Evolutionary conservation across 2,797 vertebrate species (phyloP), one percentile per base, ranked within the genome.

Genomic region (Scolopax bukidnonensis): DNA sequence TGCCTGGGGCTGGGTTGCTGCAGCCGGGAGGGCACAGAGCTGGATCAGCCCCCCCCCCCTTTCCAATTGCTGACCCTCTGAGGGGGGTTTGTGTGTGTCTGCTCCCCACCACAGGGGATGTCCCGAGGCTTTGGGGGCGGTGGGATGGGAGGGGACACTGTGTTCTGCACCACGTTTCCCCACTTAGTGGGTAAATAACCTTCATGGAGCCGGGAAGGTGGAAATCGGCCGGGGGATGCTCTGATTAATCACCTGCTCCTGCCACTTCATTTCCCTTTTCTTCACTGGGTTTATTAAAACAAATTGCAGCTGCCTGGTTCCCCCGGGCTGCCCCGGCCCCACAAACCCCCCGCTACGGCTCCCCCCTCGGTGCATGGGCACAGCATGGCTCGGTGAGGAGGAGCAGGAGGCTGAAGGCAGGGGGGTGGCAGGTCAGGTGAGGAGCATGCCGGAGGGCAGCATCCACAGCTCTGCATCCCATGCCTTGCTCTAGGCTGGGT

Each of bases 111-210:
- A 11, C 2, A 5, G 41, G 59, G 32, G 32, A 16, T 33, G 9
- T 12, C 47, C 70, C 0, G 1, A 41, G 67, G 70, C 27, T 53
- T 20, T n/a, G 16, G 67, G 67, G 71, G 30, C 4, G 16, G 41
- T 12, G 48, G 50, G 71, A 11, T 1, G 41, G 73, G 87, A 91
- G 36, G 96, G 73, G 16, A 6, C 93, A 91, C 94, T 97, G 98
- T 93, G 61, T 96, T 95, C n/a, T 13, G 96, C 97, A 95, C 96
- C 38, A 76, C 82, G 59, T 95, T 93, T 89, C 87, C 82, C 93
- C 50, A 2, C 82, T 87, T 9, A 54, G 96, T 61, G 90, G 97
- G 98, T 98, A 98, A 98, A 98, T 98, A 98, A 98, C 97, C 98
- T 98, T 98, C 98, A 97, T 96, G 92, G 81, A 59, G 95, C 38